Percentiles rank a stretch among this genome's conserved stretches.
Evolutionary conservation across 2,797 vertebrate genomes (phyloP).

Genomic region (Onychomys arenicola): DNA sequence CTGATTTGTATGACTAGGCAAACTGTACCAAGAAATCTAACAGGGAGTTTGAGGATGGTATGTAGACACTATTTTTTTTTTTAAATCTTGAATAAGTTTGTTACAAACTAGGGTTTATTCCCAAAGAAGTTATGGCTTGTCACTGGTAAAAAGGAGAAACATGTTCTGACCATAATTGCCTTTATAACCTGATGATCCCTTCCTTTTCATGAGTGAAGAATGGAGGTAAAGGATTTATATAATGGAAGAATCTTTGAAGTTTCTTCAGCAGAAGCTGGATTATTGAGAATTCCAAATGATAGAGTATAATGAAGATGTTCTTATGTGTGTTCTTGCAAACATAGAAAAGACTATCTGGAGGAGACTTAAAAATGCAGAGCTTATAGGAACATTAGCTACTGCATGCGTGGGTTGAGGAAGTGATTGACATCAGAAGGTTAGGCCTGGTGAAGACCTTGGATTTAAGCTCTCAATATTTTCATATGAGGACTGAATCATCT

Average conservation of each 20-base stretch:
- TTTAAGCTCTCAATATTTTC: conserved; percentile 47
- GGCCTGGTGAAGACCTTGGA: conserved; percentile 24
- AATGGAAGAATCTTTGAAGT: conserved; percentile 30
- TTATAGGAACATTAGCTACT: not conserved
- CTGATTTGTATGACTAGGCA: conserved; percentile 26
- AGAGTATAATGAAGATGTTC: not conserved
- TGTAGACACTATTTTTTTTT: not conserved
- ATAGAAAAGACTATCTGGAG: not conserved
- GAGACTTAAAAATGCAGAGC: conserved; percentile 40
- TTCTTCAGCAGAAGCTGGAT: conserved; percentile 47
- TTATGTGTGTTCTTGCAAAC: not conserved
- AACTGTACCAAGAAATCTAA: not conserved
- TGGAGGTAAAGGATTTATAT: not conserved
- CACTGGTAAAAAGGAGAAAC: conserved; percentile 9
- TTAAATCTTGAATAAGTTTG: not conserved
- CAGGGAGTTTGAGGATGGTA: not conserved
- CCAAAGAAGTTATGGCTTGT: not conserved
- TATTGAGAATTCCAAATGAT: not conserved
- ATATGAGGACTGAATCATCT: conserved; percentile 43
- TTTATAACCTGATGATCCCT: not conserved
- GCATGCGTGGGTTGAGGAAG: not conserved
- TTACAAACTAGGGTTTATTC: conserved; percentile 7
- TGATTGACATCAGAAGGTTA: not conserved
- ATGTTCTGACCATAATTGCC: not conserved
- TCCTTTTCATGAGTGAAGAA: conserved; percentile 27